Evolutionary conservation across 2,888 invertebrate species (phyloP).

Genomic region (Tachina fera): DNA sequence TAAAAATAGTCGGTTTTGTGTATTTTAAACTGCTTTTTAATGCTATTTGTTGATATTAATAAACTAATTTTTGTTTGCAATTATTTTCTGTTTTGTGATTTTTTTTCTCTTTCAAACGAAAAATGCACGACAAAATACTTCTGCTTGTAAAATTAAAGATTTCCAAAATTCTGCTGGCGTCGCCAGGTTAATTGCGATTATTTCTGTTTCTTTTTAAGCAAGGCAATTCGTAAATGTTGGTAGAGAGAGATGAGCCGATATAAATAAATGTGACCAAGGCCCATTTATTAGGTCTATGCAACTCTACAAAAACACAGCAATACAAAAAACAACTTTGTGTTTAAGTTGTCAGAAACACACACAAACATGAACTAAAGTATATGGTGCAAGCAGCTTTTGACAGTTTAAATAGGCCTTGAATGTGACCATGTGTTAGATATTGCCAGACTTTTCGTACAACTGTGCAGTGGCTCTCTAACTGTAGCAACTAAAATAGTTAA

Average conservation of each 20-base stretch:
- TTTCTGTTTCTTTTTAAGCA: conserved; percentile 34
- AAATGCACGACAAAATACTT: conserved; percentile 51
- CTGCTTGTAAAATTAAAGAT: conserved; percentile 53
- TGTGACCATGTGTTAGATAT: not conserved
- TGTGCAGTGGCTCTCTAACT: not conserved
- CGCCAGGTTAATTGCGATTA: conserved; percentile 44
- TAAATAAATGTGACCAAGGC: conserved; percentile 7
- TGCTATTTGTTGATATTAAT: not conserved
- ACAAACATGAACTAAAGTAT: no score
- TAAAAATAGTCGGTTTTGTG: conserved; percentile 19
- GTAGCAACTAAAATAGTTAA: no score
- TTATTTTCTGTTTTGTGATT: conserved; percentile 9
- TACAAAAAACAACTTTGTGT: no score
- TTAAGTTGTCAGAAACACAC: no score
- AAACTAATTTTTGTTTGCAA: not conserved
- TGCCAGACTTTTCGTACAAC: conserved; percentile 10
- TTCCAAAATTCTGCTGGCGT: conserved; percentile 43
- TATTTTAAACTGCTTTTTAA: not conserved
- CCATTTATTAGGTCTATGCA: no score
- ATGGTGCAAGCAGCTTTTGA: no score
- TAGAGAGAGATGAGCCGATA: conserved; percentile 8
- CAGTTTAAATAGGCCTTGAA: no score
- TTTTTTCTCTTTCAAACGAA: conserved; percentile 20
- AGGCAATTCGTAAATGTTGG: not conserved
- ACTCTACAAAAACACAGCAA: no score